Conservation (phyloP, 30 jellyfish, hydroid and myxozoan species). For the Hydra vulgaris region DNA sequence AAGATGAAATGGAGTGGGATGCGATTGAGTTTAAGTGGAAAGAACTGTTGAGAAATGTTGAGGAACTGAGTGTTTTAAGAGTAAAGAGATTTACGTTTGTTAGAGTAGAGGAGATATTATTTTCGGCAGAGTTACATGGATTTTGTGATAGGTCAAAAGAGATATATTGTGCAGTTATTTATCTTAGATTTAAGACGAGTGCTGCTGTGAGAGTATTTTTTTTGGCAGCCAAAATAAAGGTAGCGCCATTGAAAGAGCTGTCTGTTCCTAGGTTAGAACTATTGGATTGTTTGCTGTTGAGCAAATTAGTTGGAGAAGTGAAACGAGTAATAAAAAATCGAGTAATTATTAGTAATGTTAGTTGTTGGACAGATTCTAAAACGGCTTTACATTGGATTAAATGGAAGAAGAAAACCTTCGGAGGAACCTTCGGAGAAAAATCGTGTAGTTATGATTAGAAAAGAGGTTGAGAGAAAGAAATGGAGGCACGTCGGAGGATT, state of each 20-base stretch:
- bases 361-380: conserved; percentile 56
- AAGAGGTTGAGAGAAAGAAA: conserved; percentile 27
- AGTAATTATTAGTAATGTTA: too few relatives aligned
- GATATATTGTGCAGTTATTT: conserved; percentile 55
- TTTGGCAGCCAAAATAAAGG: conserved; percentile 62
- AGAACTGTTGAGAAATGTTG: neutral
- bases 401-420: conserved; percentile 33
- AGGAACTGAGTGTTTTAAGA: neutral
- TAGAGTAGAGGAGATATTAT: neutral
- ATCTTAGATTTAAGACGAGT: conserved; percentile 31
- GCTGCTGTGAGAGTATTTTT: conserved; percentile 36
- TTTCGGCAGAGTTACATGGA: conserved; percentile 40
- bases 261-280: conserved; percentile 59
- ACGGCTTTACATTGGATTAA: conserved; percentile 56
- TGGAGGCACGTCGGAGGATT: conserved; percentile 36
- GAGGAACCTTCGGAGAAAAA: conserved; percentile 27
- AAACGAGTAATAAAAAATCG: too few relatives aligned
- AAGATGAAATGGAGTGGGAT: too few relatives aligned
- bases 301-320: conserved; percentile 34
- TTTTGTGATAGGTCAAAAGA: conserved; percentile 48
- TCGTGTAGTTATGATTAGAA: conserved; percentile 20
- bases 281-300: conserved; percentile 45
- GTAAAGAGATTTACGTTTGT: neutral
- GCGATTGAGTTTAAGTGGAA: neutral
- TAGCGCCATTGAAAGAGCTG: conserved; percentile 42